Percentiles rank a stretch among this genome's conserved stretches.
Conservation (phyloP, 2,888 invertebrate genomes). For the Pocota personata region DNA sequence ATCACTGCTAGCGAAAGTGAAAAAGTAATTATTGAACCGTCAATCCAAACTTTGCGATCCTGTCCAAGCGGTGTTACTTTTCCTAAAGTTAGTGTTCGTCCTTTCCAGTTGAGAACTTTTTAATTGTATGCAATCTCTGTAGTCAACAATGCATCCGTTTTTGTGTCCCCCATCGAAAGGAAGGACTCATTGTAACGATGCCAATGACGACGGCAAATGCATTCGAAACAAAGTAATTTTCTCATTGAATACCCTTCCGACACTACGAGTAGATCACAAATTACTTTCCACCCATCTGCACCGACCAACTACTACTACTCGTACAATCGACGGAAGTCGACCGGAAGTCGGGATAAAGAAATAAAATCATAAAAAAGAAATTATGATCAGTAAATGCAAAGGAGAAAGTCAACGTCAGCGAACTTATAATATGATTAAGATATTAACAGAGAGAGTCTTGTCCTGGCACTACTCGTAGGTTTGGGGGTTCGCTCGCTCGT, state of each 20-base stretch:
- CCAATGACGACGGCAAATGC: constrained; percentile 25
- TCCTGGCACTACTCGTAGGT: not conserved
- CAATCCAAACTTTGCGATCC: constrained; percentile 26
- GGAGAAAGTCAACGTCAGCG: constrained; percentile 21
- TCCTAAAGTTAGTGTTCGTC: not conserved
- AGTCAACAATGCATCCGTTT: constrained; percentile 13
- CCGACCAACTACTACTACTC: not conserved
- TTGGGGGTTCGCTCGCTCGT: not conserved
- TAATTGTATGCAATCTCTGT: constrained; percentile 13
- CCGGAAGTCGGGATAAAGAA: constrained; percentile 9
- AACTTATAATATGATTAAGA: constrained; percentile 51
- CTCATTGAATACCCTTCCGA: constrained; percentile 15
- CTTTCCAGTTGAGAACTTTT: not conserved
- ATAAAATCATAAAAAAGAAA: not conserved
- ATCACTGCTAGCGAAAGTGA: constrained; percentile 23
- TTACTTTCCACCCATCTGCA: constrained; percentile 15
- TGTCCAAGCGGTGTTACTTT: constrained; percentile 9
- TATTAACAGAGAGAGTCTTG: constrained; percentile 30
- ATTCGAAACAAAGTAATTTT: constrained; percentile 55
- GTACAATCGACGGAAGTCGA: constrained; percentile 8
- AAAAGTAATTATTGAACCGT: constrained; percentile 62
- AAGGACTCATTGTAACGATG: not conserved
- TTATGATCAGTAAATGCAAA: not conserved
- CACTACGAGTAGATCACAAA: constrained; percentile 32
- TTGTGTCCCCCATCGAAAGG: not conserved